Evolutionary conservation across 2,797 vertebrate species (phyloP).

Genomic region (Calcarius lapponicus): DNA sequence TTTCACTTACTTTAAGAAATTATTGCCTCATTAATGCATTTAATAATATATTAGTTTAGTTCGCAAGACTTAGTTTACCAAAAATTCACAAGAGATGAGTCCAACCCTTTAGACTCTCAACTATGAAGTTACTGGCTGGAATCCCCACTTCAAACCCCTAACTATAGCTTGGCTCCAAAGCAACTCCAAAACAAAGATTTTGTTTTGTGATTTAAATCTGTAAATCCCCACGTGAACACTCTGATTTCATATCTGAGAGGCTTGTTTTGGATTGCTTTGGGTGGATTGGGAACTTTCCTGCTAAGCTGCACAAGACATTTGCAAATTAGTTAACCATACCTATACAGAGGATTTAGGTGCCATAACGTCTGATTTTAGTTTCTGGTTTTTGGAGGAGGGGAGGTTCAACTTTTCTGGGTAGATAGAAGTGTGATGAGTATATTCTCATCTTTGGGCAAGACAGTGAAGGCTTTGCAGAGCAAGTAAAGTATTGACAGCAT

Average conservation of each 20-base stretch:
- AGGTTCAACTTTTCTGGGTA: neutral
- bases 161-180: conserved; percentile 13
- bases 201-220: conserved; percentile 52
- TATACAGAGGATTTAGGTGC: neutral
- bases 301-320: conserved; percentile 4
- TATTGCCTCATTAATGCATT: neutral
- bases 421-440: neutral
- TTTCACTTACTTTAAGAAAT: neutral
- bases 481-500: neutral
- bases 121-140: conserved; percentile 32
- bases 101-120: neutral
- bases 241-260: conserved; percentile 13
- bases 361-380: neutral
- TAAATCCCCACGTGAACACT: conserved; percentile 17
- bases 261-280: conserved; percentile 44
- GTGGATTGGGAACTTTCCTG: neutral
- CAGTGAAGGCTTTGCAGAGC: neutral
- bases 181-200: conserved; percentile 24
- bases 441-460: neutral
- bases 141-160: neutral
- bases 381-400: neutral
- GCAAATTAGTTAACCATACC: neutral
- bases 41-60: neutral
- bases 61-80: neutral
- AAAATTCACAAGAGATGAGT: neutral